phyloP scores from a whole-genome alignment of 2,797 vertebrate species.

The Masticophis lateralis region DNA sequence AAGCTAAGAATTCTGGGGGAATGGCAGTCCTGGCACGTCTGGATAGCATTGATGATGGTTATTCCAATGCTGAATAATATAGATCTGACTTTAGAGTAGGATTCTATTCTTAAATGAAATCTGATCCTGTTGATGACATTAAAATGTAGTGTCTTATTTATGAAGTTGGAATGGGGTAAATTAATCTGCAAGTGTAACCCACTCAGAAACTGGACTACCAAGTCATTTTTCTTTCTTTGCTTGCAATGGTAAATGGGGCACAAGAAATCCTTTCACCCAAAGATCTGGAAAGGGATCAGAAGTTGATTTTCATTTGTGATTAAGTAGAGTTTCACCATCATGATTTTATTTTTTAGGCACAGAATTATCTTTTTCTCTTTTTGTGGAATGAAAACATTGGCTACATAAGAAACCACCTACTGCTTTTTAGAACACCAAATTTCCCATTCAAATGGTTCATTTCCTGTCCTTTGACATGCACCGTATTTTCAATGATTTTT shows the following conservation, averaged over 20 bases:
- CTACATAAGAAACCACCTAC: not conserved
- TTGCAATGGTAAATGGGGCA: fast-evolving
- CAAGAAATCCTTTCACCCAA: not conserved
- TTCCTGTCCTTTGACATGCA: conserved; percentile 42
- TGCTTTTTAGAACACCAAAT: conserved; percentile 15
- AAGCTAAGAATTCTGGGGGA: not conserved
- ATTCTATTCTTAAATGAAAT: not conserved
- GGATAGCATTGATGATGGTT: not conserved
- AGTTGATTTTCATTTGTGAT: fast-evolving
- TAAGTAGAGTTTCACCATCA: not conserved
- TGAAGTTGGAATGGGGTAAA: not conserved
- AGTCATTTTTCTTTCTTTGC: not conserved
- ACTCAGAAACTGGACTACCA: not conserved
- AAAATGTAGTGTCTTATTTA: not conserved
- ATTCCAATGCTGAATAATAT: not conserved
- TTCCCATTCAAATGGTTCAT: not conserved
- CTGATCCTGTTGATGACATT: not conserved
- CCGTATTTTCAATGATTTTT: conserved; percentile 42
- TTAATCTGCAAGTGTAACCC: not conserved
- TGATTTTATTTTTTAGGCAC: not conserved
- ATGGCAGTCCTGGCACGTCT: not conserved
- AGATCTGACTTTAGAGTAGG: not conserved
- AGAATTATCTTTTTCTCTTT: conserved; percentile 9
- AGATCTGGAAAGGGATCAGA: not conserved
- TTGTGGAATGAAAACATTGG: not conserved